phyloP scores from a whole-genome alignment of 2,888 invertebrate species.

The Adelphocoris suturalis region DNA sequence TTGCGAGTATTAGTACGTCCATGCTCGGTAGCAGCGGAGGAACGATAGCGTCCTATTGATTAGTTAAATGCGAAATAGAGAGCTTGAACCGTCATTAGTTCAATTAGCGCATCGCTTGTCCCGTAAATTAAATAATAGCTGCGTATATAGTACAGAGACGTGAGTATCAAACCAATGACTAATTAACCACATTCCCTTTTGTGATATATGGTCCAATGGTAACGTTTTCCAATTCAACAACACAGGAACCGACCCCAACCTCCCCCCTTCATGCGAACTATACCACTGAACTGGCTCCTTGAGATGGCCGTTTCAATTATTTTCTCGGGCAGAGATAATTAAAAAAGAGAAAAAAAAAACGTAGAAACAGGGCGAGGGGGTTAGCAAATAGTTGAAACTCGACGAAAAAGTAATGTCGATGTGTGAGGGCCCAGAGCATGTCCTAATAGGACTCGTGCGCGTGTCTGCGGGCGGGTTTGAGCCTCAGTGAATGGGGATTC shows the following conservation, averaged over 20 bases:
- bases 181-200: neutral
- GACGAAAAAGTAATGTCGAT: neutral
- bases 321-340: too few relatives aligned
- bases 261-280: too few relatives aligned
- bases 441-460: neutral
- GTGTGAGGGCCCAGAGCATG: neutral
- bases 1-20: too few relatives aligned
- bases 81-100: neutral
- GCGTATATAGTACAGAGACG: neutral
- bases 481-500: neutral
- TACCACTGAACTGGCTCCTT: neutral
- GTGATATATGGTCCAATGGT: neutral
- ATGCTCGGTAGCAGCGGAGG: too few relatives aligned
- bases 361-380: neutral
- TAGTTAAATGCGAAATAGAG: neutral
- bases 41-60: neutral
- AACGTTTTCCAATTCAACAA: too few relatives aligned
- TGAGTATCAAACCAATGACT: neutral
- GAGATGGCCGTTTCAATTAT: slow-evolving; percentile 4
- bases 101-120: neutral
- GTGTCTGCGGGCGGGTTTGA: neutral
- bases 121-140: neutral
- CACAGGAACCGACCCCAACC: neutral
- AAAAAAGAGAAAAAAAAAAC: neutral
- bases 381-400: neutral